Percentiles rank a stretch among this genome's conserved stretches.
Evolutionary conservation across 1,140 invertebrate genomes (phyloP).

Genomic region (Drosophila yakuba): DNA sequence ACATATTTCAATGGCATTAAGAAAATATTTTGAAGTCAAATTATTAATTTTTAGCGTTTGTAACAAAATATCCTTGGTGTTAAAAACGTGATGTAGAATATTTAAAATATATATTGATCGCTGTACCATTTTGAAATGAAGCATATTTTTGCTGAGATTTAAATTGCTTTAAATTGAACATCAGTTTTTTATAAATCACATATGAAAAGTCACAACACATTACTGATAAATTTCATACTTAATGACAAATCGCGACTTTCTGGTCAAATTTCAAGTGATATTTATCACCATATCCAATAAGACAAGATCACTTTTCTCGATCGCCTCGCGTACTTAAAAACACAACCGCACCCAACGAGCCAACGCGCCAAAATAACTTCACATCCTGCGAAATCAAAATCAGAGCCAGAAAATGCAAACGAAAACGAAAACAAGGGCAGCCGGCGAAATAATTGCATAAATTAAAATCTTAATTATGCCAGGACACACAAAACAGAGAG

Average conservation of each 20-base stretch:
- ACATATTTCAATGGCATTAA: too few relatives aligned
- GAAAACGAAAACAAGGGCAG: conserved; percentile 61
- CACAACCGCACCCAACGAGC: conserved; percentile 67
- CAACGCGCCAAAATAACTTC: conserved; percentile 67
- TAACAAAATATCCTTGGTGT: too few relatives aligned
- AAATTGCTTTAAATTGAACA: too few relatives aligned
- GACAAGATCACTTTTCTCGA: conserved; percentile 8
- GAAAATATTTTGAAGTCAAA: too few relatives aligned
- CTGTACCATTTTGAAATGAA: too few relatives aligned
- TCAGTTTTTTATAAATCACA: not conserved
- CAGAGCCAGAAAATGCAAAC: conserved; percentile 37
- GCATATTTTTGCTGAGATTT: not conserved
- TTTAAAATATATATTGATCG: too few relatives aligned
- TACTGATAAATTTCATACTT: not conserved
- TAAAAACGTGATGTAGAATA: too few relatives aligned
- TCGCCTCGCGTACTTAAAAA: conserved; percentile 5
- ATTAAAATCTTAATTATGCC: conserved; percentile 84
- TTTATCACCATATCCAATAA: not conserved
- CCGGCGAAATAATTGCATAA: conserved; percentile 84
- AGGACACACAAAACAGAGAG: conserved; percentile 53
- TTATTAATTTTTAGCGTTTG: too few relatives aligned
- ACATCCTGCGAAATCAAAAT: conserved; percentile 55
- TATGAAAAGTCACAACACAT: not conserved
- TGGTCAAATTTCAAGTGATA: not conserved
- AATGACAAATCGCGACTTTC: not conserved